Evolutionary conservation across 2,888 invertebrate genomes (phyloP).

Genomic region (Mythimna pallens): DNA sequence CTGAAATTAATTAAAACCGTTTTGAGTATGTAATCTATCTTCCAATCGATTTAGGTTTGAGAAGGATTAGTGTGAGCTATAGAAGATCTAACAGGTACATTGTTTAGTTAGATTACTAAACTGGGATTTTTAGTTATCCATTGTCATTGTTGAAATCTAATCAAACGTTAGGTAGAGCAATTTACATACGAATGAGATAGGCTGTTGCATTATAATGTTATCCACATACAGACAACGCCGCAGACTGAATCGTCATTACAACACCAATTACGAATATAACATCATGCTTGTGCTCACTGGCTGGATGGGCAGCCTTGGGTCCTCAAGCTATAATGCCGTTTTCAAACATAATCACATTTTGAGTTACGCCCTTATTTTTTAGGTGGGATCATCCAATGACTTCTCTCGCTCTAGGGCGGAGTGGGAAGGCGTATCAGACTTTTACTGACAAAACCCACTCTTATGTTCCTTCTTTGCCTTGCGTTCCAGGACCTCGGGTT

Average conservation of each 20-base stretch:
- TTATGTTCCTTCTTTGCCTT: too few species aligned
- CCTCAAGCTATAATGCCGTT: too few species aligned
- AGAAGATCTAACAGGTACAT: too few species aligned
- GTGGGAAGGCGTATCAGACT: too few species aligned
- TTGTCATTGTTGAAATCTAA: slow-evolving; percentile 13
- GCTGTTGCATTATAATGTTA: slow-evolving; percentile 6
- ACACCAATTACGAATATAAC: not conserved
- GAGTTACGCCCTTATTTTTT: too few species aligned
- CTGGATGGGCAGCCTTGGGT: not conserved
- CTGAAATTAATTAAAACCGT: not conserved
- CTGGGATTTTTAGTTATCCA: not conserved
- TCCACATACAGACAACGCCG: not conserved
- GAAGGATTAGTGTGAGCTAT: not conserved
- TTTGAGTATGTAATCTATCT: not conserved
- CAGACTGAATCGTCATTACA: slow-evolving; percentile 7
- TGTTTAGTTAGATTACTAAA: not conserved
- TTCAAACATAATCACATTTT: too few species aligned
- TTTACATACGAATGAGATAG: slow-evolving; percentile 36
- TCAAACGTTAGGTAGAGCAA: slow-evolving; percentile 15
- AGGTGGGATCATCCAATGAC: too few species aligned
- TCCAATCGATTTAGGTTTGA: not conserved
- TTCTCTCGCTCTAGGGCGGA: too few species aligned
- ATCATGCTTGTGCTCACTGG: not conserved
- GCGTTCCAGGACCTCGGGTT: too few species aligned
- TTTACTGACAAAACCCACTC: too few species aligned